Conservation (phyloP, 2,113 vertebrate species). For the Eonycteris spelaea region DNA sequence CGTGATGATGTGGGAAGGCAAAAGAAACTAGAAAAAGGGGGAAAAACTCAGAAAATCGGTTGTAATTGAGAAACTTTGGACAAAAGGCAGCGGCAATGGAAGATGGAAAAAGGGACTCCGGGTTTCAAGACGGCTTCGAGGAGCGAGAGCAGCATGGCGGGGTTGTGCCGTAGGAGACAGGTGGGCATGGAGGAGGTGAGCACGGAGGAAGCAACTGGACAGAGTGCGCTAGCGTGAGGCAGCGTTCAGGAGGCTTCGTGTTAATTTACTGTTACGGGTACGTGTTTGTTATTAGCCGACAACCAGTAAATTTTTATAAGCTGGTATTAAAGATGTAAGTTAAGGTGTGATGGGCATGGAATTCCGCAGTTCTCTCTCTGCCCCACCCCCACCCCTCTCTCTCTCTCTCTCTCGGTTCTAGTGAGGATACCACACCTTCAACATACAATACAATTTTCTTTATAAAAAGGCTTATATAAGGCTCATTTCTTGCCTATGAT, state of each 20-base stretch:
- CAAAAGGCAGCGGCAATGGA: neutral
- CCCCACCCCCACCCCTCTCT: neutral
- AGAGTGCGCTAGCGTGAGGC: fast-evolving
- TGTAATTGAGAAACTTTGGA: neutral
- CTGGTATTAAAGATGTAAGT: neutral
- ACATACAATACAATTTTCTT: neutral
- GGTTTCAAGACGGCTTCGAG: neutral
- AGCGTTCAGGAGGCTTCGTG: neutral
- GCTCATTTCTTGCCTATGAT: neutral
- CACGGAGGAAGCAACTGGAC: neutral
- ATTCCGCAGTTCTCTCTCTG: neutral
- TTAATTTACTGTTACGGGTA: neutral
- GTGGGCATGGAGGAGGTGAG: neutral
- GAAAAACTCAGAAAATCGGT: neutral
- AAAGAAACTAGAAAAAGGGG: neutral
- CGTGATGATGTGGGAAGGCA: neutral
- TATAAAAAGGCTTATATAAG: neutral
- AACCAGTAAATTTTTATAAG: neutral
- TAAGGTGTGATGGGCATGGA: neutral
- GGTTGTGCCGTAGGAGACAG: fast-evolving
- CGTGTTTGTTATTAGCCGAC: neutral
- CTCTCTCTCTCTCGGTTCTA: neutral
- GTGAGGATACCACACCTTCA: neutral
- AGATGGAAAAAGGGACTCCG: neutral
- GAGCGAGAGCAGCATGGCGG: neutral